Conservation (phyloP, 2,888 invertebrate species). For the Atherix ibis region DNA sequence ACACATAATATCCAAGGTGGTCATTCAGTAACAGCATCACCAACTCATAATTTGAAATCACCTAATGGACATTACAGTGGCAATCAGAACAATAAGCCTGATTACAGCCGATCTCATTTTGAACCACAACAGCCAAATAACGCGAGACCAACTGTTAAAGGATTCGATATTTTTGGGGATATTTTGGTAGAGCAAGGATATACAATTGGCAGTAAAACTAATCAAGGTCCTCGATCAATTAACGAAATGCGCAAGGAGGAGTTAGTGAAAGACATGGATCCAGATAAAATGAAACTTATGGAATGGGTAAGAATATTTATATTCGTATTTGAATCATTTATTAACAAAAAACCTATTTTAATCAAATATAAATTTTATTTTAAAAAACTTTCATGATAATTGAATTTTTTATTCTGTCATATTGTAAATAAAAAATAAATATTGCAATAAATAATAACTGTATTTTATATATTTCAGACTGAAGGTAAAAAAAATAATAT, state of each 20-base stretch:
- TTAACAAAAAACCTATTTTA: no score
- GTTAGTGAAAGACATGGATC: conserved; percentile 76
- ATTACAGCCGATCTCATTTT: conserved; percentile 56
- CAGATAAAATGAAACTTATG: conserved; percentile 66
- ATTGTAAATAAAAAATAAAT: no score
- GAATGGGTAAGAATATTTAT: conserved; percentile 54
- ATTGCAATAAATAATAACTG: not conserved
- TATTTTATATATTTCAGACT: conserved; percentile 39
- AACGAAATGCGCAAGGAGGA: conserved; percentile 87
- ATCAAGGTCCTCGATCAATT: conserved; percentile 69
- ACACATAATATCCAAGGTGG: conserved; percentile 22
- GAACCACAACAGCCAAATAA: conserved; percentile 28
- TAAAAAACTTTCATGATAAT: no score
- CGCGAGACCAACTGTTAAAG: conserved; percentile 17
- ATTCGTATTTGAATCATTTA: no score
- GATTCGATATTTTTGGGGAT: conserved; percentile 70
- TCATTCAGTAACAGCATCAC: conserved; percentile 14
- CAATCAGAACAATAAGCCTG: conserved; percentile 31
- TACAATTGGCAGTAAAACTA: conserved; percentile 57
- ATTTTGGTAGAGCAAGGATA: conserved; percentile 81
- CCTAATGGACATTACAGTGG: conserved; percentile 4
- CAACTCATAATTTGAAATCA: conserved; percentile 4
- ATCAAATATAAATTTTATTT: no score
- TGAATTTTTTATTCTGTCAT: no score
- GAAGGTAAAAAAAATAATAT: conserved; percentile 96